Base-by-base conservation (phyloP, 2,888 invertebrate genomes). In the Standfussiana lucernea region DNA sequence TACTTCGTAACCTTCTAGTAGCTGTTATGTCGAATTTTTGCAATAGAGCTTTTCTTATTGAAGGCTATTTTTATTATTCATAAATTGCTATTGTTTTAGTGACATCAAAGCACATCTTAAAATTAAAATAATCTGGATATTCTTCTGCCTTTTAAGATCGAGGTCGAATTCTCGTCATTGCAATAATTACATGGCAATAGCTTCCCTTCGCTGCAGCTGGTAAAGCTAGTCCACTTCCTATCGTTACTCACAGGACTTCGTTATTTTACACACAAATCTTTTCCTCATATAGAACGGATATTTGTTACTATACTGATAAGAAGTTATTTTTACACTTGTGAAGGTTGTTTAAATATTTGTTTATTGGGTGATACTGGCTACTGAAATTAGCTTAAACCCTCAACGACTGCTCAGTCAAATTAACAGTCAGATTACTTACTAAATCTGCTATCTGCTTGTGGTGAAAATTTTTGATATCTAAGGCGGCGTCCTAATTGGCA, bases 181-280 rank as follows among this genome's bases (percentile, higher is more conserved):
- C 28, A 37, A 37, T 61, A 47, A 69, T 40, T 24, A 40, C 21
- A 47, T n/a, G 37, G 59, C 5, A 24, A 42, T 32, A 35, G n/a
- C 42, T 75, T 62, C 42, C 50, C 40, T 40, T 50, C 47, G 37
- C 47, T 24, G 47, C 40, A 53, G n/a, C 18, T 50, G 13, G 18
- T 15, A n/a, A 35, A 64, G 42, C n/a, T 6, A 50, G n/a, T 15
- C 10, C 4, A 61, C 47, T 72, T 72, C 53, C 64, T 15, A 18
- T 24, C 32, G 24, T 28, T 50, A 21, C 50, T 11, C n/a, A 42
- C 64, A 53, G 53, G 64, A 75, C 24, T 53, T 75, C 75, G 75
- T 75, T 45, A 37, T 75, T 45, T 65, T 18, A 18, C 21, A 11
- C 21, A 8, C 13, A 28, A 32, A n/a, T 32, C 10, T 42, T 62